phyloP scores from a whole-genome alignment of 2,888 invertebrate species.

The Athalia circularis region DNA sequence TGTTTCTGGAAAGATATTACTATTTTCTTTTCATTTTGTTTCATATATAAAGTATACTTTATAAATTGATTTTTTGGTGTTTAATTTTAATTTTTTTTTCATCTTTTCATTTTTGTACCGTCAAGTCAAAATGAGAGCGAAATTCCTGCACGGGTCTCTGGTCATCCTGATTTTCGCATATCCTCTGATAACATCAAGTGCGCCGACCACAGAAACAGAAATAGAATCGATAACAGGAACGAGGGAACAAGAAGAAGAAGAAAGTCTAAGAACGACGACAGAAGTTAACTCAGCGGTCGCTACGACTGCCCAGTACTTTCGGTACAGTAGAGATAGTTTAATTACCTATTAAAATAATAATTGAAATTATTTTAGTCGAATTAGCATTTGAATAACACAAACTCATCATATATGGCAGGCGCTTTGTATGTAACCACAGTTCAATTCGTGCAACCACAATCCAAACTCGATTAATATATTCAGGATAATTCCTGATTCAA shows the following conservation, averaged over 20 bases:
- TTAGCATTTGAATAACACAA: neutral
- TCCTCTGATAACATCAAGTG: constrained; percentile 8
- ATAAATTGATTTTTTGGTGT: too few relatives aligned
- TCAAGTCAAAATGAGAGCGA: constrained; percentile 55
- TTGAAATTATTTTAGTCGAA: too few relatives aligned
- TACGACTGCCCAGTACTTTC: constrained; percentile 60
- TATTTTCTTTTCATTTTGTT: too few relatives aligned
- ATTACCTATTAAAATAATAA: too few relatives aligned
- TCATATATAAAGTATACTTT: too few relatives aligned
- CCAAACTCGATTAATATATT: too few relatives aligned
- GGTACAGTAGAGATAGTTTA: constrained; percentile 53
- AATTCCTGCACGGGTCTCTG: constrained; percentile 53
- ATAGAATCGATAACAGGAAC: constrained; percentile 45
- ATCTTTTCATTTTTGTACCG: neutral
- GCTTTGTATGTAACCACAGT: neutral
- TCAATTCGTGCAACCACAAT: too few relatives aligned
- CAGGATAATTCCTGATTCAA: too few relatives aligned
- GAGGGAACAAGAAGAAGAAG: constrained; percentile 44
- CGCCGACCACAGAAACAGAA: constrained; percentile 45
- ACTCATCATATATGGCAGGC: neutral
- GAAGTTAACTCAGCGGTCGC: constrained; percentile 53
- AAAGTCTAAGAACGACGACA: constrained; percentile 47
- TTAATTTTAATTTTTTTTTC: too few relatives aligned
- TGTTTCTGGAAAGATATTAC: too few relatives aligned
- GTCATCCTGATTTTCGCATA: constrained; percentile 57